A percentile compares a stretch with the other conserved stretches of the same genome.
phyloP scores from a whole-genome alignment of 2,888 invertebrate species.

The Apoderus coryli region DNA sequence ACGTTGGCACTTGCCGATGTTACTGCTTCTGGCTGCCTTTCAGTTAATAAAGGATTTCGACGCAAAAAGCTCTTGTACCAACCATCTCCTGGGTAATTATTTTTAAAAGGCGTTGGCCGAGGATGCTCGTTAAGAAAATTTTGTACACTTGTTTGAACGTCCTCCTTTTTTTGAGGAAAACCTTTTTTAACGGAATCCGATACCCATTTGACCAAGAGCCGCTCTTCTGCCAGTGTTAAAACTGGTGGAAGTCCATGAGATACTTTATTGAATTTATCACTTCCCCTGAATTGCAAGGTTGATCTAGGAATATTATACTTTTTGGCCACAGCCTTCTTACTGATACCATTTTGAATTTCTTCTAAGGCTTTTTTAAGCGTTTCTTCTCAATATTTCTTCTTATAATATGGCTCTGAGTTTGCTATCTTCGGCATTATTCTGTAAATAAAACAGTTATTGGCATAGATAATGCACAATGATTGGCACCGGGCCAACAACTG shows the following conservation, averaged over 20 bases:
- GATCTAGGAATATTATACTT: conserved; percentile 9
- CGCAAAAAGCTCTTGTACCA: conserved; percentile 19
- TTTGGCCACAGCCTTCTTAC: conserved; percentile 6
- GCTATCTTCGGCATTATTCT: conserved; percentile 7
- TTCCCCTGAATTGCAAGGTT: conserved; percentile 11
- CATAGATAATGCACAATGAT: conserved; percentile 1
- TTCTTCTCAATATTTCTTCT: conserved; percentile 7
- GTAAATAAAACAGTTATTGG: conserved; percentile 4
- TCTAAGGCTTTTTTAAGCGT: conserved; percentile 9
- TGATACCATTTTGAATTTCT: conserved; percentile 9
- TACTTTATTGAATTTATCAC: conserved; percentile 8
- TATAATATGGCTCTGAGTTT: conserved; percentile 5
- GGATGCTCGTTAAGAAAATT: conserved; percentile 13
- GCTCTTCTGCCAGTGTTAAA: conserved; percentile 12
- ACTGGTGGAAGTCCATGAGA: conserved; percentile 8
- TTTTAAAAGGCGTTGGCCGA: conserved; percentile 13
- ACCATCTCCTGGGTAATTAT: conserved; percentile 17
- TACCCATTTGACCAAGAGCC: conserved; percentile 20
- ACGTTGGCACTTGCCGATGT: conserved; percentile 19
- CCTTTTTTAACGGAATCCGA: conserved; percentile 22
- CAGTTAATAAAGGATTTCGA: conserved; percentile 18
- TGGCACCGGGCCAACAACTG: conserved; percentile 2
- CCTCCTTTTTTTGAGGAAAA: conserved; percentile 19
- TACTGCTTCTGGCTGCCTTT: conserved; percentile 19
- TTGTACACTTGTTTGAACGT: conserved; percentile 12